Evolutionary conservation across 2,888 invertebrate genomes (phyloP).

Genomic region (Drosophila recens): DNA sequence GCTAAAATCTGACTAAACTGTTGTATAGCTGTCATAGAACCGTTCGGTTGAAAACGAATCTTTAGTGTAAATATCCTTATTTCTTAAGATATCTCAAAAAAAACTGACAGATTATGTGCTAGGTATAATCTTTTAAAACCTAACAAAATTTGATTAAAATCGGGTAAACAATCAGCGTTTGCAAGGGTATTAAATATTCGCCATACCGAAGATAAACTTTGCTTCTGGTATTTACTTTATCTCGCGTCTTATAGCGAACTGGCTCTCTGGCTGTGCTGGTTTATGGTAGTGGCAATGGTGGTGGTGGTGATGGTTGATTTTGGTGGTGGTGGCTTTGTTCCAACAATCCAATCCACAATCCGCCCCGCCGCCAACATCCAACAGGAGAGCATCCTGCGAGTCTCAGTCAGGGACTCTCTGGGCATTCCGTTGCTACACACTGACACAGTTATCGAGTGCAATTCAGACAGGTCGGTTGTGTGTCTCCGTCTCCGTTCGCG

Average conservation of each 20-base stretch:
- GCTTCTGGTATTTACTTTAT: conserved; percentile 24
- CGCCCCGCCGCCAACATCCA: conserved; percentile 53
- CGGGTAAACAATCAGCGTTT: no score
- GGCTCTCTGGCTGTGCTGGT: conserved; percentile 22
- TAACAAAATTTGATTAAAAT: no score
- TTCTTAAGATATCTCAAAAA: no score
- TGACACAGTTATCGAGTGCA: conserved; percentile 85
- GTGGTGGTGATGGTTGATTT: conserved; percentile 25
- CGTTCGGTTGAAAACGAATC: no score
- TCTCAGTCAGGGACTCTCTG: conserved; percentile 52
- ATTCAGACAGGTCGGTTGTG: conserved; percentile 84
- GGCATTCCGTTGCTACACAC: conserved; percentile 68
- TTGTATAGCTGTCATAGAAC: no score
- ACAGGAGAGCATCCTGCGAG: conserved; percentile 59
- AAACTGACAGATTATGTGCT: no score
- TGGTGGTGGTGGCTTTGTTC: conserved; percentile 45
- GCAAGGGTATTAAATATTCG: background rate
- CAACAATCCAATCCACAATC: conserved; percentile 24
- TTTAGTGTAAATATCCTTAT: no score
- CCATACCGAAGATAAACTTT: background rate
- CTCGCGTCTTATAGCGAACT: conserved; percentile 48
- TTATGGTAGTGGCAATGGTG: conserved; percentile 27
- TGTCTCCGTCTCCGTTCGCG: conserved; percentile 38
- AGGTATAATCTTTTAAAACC: no score
- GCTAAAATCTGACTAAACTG: no score